Base-by-base conservation (phyloP, 1,140 invertebrate species). In the Penaeus indicus region DNA sequence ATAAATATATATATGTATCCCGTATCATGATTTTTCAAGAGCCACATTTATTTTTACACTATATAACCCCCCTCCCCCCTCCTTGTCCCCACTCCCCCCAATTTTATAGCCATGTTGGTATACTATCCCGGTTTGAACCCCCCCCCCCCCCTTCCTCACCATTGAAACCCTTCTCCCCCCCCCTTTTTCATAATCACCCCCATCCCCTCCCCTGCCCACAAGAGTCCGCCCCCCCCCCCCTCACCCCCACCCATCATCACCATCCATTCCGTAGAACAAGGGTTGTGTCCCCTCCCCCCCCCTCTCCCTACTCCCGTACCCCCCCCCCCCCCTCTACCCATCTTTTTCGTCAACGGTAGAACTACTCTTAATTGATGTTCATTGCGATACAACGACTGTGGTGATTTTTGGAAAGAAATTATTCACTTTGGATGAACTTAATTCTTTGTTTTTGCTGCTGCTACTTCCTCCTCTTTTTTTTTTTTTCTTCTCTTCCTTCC, bases 251-350 rank as follows among this genome's bases (percentile, higher is more conserved):
- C 72, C 27, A 75, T 62, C 85, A 61, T 63, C 75, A n/a, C 18
- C n/a, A 11, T 25, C 63, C 62, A n/a, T 64, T 69, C 61, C 78
- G 21, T 84, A 69, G 82, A 69, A 84, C 82, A 83, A 42, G 81
- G 82, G 82, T 84, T 84, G 82, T 84, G 63, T 80, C 85, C 78
- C 85, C 83, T 19, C 63, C 78, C 62, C 27, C 3, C 18, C n/a
- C 22, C 63, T 60, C 38, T 67, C 38, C 22, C 67, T 11, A 7
- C 25, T 10, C 19, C 19, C n/a, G 32, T 21, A 27, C 67, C 67
- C 72, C 27, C 16, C 72, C 69, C n/a, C 13, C 10, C 72, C 42
- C 72, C n/a, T 75, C 72, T 75, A 27, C 72, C 72, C 54, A 54
- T 54, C 54, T 54, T 54, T 11, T 54, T 54, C 54, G 54, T 54